Conservation (phyloP, 2,888 invertebrate species). For the Sminthurides aquaticus region DNA sequence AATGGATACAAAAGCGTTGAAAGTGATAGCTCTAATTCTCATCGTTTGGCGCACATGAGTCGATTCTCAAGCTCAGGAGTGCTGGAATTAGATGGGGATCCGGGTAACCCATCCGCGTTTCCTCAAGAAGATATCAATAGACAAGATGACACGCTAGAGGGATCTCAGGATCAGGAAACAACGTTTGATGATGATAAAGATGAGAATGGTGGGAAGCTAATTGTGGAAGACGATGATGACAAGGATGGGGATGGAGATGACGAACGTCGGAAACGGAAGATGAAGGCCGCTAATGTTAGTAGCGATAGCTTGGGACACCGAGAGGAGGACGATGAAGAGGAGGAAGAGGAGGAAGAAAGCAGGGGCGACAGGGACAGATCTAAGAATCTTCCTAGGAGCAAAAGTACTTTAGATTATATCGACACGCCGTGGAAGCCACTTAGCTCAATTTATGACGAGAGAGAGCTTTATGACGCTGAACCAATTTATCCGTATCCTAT, state of each 20-base stretch:
- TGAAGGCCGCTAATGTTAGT: background rate
- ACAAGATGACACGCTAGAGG: background rate
- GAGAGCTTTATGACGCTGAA: slow-evolving; percentile 3
- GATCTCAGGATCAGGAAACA: background rate
- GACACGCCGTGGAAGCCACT: background rate
- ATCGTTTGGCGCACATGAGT: slow-evolving; percentile 18
- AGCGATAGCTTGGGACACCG: background rate
- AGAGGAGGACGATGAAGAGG: slow-evolving; percentile 8
- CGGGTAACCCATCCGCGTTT: background rate
- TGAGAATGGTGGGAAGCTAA: background rate
- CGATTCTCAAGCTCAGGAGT: slow-evolving; percentile 26
- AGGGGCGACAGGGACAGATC: slow-evolving; percentile 10
- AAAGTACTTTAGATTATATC: background rate
- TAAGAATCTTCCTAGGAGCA: slow-evolving; percentile 1
- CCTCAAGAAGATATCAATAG: background rate
- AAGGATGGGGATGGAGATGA: background rate
- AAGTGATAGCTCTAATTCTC: slow-evolving; percentile 6
- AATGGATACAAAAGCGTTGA: slow-evolving; percentile 21
- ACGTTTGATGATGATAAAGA: background rate
- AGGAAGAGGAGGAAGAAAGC: slow-evolving; percentile 3
- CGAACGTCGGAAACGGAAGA: background rate
- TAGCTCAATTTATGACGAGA: background rate
- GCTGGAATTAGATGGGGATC: slow-evolving; percentile 33
- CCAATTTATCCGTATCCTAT: slow-evolving; percentile 19
- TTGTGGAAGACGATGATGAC: background rate